Evolutionary conservation across 92 coral and sea anemone species (phyloP), one percentile per base, ranked within the genome.

Genomic region (Diadumene lineata): DNA sequence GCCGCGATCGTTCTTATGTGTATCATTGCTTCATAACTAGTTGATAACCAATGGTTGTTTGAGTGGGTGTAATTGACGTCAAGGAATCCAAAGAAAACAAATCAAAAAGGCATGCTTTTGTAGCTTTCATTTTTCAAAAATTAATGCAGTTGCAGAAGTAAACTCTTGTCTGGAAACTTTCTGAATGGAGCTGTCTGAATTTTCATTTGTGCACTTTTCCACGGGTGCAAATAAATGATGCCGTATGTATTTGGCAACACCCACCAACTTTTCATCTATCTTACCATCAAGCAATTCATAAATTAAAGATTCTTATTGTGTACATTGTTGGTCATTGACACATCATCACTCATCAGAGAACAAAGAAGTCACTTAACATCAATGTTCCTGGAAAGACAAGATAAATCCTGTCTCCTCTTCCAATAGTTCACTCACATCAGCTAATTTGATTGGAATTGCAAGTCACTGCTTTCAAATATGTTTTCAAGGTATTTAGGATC

Each of bases 91-190:
- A 56, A 56, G 7, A 11, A 56, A 56, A 56, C 22, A 56, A 56
- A 56, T 56, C 23, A 9, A 10, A 9, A 21, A 56, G 62, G 23
- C 24, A 56, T 10, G 62, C 10, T n/a, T 21, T 56, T 10, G 23
- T 56, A 56, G 6, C 22, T 21, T 6, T 56, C 62, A 56, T 25
- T 56, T 21, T 56, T 56, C 11, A 56, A 56, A 21, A 56, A 56
- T 8, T 11, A 6, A 56, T 56, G 62, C 9, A 56, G 62, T 21
- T 56, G 23, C 62, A 6, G 62, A 11, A 56, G 62, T 56, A 25
- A 56, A 56, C 23, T 56, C 62, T n/a, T 56, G 62, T 21, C 62
- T 56, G 11, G 62, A 56, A 56, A 56, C 24, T 56, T 56, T 56
- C 24, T 10, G 10, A 6, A 56, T 56, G 62, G 62, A 9, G 6